phyloP scores from a whole-genome alignment of 2,113 vertebrate genomes.

The Ciconia boyciana region DNA sequence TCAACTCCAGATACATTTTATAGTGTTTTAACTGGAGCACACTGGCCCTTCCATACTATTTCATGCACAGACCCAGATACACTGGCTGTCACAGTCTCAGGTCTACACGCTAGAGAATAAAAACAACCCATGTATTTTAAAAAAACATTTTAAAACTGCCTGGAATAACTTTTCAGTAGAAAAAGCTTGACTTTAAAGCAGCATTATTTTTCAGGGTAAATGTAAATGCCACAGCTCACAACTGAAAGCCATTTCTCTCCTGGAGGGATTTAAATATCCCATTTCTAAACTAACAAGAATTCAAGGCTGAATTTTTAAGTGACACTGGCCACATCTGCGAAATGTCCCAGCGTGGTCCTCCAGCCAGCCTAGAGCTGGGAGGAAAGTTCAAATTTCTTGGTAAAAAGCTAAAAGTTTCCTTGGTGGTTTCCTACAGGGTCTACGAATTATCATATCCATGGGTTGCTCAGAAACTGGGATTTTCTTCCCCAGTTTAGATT shows the following conservation, averaged over 20 bases:
- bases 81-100: background rate
- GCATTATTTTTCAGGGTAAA: background rate
- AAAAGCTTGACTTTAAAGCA: background rate
- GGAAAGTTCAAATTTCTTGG: background rate
- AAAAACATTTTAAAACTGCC: background rate
- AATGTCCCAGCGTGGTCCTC: background rate
- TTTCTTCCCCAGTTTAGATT: background rate
- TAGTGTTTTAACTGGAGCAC: background rate
- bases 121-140: background rate
- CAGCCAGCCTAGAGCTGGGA: background rate
- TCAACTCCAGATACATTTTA: background rate
- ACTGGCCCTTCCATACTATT: background rate
- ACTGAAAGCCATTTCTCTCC: background rate
- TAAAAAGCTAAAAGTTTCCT: background rate
- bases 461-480: background rate
- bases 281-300: background rate
- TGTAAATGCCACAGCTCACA: background rate
- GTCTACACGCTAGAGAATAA: background rate
- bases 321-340: background rate
- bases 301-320: background rate
- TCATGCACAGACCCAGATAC: background rate
- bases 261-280: background rate
- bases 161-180: background rate
- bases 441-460: background rate
- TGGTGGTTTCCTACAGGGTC: background rate